Percentiles rank a stretch among this genome's conserved stretches.
Evolutionary conservation across 1,140 invertebrate genomes (phyloP).

Genomic region (Capitella teleta): DNA sequence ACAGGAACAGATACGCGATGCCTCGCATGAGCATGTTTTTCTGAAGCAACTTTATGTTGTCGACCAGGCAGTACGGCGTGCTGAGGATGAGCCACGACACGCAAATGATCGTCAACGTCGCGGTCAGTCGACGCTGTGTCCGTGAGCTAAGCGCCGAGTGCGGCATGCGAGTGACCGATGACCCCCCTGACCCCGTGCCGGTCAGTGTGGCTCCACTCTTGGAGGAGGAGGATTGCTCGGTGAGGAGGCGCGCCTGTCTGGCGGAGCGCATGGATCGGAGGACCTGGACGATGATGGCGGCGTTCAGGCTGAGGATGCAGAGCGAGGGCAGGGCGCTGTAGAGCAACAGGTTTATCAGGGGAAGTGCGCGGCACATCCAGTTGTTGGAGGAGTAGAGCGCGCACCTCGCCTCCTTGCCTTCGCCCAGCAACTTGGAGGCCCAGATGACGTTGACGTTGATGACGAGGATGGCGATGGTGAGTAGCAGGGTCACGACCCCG

Average conservation of each 20-base stretch:
- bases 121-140: constrained; percentile 7
- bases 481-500: not conserved
- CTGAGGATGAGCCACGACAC: constrained; percentile 4
- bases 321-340: constrained; percentile 4
- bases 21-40: not conserved
- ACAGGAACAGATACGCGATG: constrained; percentile 9
- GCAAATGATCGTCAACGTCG: not conserved
- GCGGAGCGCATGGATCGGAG: not conserved
- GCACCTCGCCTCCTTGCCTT: not conserved
- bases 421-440: not conserved
- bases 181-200: too few species aligned
- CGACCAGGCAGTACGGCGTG: constrained; percentile 2
- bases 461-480: not conserved
- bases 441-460: constrained; percentile 3
- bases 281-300: constrained; percentile 3
- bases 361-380: not conserved
- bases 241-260: too few species aligned
- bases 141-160: not conserved
- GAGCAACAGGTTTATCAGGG: constrained; percentile 5
- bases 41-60: not conserved
- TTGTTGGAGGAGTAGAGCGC: not conserved
- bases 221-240: too few species aligned
- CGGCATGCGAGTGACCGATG: not conserved
- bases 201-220: too few species aligned
- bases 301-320: constrained; percentile 1